Percentiles rank a stretch among this genome's conserved stretches.
phyloP scores from a whole-genome alignment of 2,888 invertebrate species.

The Formica aserva region DNA sequence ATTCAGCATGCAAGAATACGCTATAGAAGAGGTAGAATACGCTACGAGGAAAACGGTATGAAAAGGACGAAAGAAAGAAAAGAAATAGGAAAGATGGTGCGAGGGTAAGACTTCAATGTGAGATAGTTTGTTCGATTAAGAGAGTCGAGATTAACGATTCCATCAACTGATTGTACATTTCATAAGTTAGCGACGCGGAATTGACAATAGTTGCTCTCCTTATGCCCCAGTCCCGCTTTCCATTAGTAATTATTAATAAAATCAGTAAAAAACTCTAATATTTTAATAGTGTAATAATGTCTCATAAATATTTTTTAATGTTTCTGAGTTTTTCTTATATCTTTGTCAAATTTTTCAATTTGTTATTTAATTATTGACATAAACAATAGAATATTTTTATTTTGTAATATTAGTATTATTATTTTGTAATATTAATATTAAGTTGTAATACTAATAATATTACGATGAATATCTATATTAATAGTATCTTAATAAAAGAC shows the following conservation, averaged over 20 bases:
- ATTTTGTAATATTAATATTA: neutral
- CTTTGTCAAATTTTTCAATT: neutral
- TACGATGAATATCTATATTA: neutral
- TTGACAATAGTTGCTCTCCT: constrained; percentile 26
- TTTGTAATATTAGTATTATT: neutral
- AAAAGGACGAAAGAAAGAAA: constrained; percentile 24
- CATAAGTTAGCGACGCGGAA: constrained; percentile 53
- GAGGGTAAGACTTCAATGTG: constrained; percentile 57
- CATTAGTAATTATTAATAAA: constrained; percentile 66
- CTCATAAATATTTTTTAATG: neutral
- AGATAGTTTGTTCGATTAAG: constrained; percentile 52
- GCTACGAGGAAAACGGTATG: neutral
- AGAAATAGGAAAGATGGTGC: constrained; percentile 24
- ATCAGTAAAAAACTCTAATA: constrained; percentile 59
- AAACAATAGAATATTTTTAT: neutral
- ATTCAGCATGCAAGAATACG: constrained; percentile 57
- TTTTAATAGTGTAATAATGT: constrained; percentile 3
- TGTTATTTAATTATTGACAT: neutral
- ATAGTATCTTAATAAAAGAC: neutral
- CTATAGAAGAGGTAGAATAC: constrained; percentile 39
- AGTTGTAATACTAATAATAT: neutral
- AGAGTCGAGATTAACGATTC: constrained; percentile 62
- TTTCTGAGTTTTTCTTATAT: neutral
- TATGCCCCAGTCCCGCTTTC: neutral
- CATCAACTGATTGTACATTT: constrained; percentile 73